phyloP scores from a whole-genome alignment of 2,888 invertebrate species.

The Catocala sponsa region DNA sequence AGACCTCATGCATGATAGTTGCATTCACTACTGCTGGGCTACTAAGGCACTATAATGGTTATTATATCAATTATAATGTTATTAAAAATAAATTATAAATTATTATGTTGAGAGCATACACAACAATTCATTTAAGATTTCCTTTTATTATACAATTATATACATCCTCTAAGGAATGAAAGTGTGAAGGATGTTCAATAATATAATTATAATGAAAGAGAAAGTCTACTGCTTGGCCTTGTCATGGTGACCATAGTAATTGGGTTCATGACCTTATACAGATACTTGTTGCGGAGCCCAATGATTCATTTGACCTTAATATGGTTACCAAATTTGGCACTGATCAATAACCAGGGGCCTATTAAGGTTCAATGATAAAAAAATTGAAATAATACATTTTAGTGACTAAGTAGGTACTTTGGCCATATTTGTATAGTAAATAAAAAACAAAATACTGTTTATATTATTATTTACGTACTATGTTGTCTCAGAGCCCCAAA shows the following conservation, averaged over 20 bases:
- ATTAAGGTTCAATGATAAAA: constrained; percentile 8
- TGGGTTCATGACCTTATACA: constrained; percentile 38
- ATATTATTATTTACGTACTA: too few species aligned
- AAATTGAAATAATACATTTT: neutral
- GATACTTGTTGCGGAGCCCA: constrained; percentile 25
- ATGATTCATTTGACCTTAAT: constrained; percentile 46
- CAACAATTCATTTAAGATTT: too few species aligned
- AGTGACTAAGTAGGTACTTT: too few species aligned
- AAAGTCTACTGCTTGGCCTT: constrained; percentile 32
- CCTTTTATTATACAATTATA: neutral
- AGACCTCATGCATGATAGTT: too few species aligned
- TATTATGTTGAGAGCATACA: too few species aligned
- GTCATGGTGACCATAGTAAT: constrained; percentile 18
- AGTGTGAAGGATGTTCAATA: constrained; percentile 21
- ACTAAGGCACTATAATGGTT: too few species aligned
- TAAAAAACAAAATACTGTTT: too few species aligned
- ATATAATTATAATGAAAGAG: constrained; percentile 29
- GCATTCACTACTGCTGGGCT: too few species aligned
- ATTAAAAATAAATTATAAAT: too few species aligned
- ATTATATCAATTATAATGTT: too few species aligned
- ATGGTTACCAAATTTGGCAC: constrained; percentile 23
- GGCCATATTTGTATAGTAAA: too few species aligned
- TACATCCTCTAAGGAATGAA: constrained; percentile 15
- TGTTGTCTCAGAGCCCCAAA: too few species aligned
- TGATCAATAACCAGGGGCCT: constrained; percentile 28